Base-by-base conservation (phyloP, 2,888 invertebrate species). In the Alcis repandata region DNA sequence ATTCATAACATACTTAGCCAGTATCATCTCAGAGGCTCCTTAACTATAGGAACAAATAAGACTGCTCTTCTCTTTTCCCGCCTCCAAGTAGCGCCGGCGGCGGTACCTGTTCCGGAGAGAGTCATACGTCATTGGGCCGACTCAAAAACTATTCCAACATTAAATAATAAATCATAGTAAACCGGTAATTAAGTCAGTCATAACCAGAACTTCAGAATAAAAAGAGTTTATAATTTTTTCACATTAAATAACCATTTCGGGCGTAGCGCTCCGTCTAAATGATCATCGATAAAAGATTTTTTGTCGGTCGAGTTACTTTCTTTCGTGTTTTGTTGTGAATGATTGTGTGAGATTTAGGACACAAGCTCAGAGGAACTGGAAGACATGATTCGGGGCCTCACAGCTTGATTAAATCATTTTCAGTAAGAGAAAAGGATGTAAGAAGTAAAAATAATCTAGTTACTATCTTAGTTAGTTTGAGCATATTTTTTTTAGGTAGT, bases 141-240 rank as follows among this genome's bases (percentile, higher is more conserved):
- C 86, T 90, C 82, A 83, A 90, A 89, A 91, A 91, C 89, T 88
- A 91, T 92, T 90, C 91, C 87, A 78, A 82, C 86, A 87, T 91
- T 90, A 89, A 86, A 89, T 85, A 89, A 92, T 93, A 93, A 93
- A 93, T 93, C 92, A 93, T 92, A 90, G 90, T 91, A 88, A 90
- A 87, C 92, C 88, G 79, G 92, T 92, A 93, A 93, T 93, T 93
- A 93, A 92, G 90, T 90, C 90, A 90, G 89, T 91, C 90, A 90
- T 87, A 91, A 87, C 90, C 90, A 88, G 88, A 90, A 89, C 89
- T 81, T 84, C 76, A 77, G 80, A 88, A 86, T 88, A 88, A 89
- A 89, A 90, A 88, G 85, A 88, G 87, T 89, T 89, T 87, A 84
- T 85, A 89, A 86, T 89, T 88, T 91, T 91, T 92, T 86, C 89